Percentiles rank a stretch among this genome's conserved stretches.
Evolutionary conservation across 2,113 vertebrate species (phyloP).

Genomic region (Heterotilapia buettikoferi): DNA sequence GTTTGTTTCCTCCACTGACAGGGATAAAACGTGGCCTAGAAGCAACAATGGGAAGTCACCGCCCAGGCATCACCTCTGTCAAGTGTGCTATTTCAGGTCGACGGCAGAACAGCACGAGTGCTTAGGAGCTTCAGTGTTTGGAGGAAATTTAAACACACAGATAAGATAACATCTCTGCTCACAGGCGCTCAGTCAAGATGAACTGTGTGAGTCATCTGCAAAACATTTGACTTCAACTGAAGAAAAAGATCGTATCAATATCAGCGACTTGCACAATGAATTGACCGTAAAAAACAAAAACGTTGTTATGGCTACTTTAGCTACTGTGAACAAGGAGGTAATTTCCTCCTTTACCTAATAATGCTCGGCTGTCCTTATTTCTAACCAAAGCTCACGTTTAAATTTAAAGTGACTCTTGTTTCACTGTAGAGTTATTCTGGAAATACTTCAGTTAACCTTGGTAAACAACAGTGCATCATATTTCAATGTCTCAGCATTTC

Average conservation of each 20-base stretch:
- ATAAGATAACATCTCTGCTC: not conserved
- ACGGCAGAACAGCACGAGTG: not conserved
- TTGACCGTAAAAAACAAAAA: not conserved
- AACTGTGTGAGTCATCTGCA: not conserved
- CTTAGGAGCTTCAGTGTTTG: not conserved
- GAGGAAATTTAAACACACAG: not conserved
- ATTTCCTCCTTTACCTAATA: not conserved
- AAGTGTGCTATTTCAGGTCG: constrained; percentile 9
- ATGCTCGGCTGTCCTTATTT: not conserved
- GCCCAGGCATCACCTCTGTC: not conserved
- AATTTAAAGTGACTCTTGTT: not conserved
- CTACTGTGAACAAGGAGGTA: not conserved
- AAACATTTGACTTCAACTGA: not conserved
- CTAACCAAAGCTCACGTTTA: not conserved
- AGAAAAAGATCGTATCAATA: not conserved
- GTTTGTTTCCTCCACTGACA: constrained; percentile 5
- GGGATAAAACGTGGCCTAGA: not conserved
- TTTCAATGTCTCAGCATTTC: not conserved
- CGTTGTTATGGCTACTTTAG: fast-evolving
- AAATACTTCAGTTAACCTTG: fast-evolving
- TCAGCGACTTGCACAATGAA: not conserved
- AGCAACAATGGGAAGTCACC: not conserved
- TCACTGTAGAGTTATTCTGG: not conserved
- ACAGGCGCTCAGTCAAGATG: not conserved
- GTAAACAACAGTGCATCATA: not conserved